Base-by-base conservation (phyloP, 2,888 invertebrate species). In the Tetramorium bicarinatum region DNA sequence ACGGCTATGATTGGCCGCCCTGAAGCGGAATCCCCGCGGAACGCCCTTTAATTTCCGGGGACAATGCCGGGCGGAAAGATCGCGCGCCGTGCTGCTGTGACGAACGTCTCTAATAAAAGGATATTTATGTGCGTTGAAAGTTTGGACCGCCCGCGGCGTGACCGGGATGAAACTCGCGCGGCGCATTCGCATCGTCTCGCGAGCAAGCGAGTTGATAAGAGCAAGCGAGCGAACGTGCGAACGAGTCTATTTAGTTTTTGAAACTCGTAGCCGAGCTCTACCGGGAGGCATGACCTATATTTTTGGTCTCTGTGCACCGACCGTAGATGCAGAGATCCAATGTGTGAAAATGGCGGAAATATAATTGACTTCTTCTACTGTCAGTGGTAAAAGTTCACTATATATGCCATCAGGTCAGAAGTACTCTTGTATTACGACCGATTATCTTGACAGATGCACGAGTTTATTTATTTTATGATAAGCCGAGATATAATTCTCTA, bases 1-100 rank as follows among this genome's bases (percentile, higher is more conserved):
- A 54, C 56, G 44, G 44, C 71, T 34, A 72, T 71, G 49, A 75
- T 84, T 69, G 69, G 82, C 72, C 59, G 54, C 34, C 62, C 79
- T 72, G 54, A 62, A 47, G 61, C 62, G 29, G 79, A 56, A 69
- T 69, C 56, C 41, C 56, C 61, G 49, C 44, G 87, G 82, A 83
- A 87, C 87, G 89, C 89, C 84, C 90, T 90, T 90, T 90, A 90
- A 90, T 90, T 90, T 90, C 90, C 90, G 89, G 79, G 89, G 79
- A 90, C 90, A 90, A 89, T 87, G 83, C 85, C 66, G 82, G 56
- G 81, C 38, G 61, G 84, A 86, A 83, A 83, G 71, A 88, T 74
- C 83, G 61, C 56, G 77, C 61, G 13, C 64, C 56, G 59, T 56
- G 9, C 44, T n/a, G 49, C 74, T 82, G 80, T 88, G 84, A 87